phyloP scores from a whole-genome alignment of 2,797 vertebrate species.

The Pipistrellus nathusii region DNA sequence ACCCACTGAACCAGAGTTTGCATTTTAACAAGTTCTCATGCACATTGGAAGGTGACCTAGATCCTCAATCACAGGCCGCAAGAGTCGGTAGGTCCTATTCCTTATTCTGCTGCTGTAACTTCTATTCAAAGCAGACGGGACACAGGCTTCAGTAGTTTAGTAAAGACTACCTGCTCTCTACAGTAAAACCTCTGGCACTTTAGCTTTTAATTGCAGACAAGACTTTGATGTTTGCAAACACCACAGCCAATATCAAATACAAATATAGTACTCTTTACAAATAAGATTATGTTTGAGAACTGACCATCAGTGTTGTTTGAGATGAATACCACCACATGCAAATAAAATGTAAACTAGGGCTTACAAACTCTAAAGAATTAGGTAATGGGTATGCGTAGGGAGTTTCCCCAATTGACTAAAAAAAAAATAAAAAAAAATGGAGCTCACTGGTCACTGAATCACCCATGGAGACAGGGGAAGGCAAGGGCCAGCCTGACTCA shows the following conservation, averaged over 20 bases:
- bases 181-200: background rate
- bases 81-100: background rate
- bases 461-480: background rate
- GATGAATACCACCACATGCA: background rate
- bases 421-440: background rate
- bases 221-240: background rate
- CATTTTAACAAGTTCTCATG: background rate
- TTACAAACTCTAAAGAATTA: background rate
- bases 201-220: background rate
- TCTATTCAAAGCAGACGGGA: background rate
- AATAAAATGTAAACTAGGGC: background rate
- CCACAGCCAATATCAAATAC: background rate
- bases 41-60: background rate
- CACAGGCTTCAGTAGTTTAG: background rate
- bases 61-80: background rate
- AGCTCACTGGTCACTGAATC: background rate
- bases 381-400: background rate
- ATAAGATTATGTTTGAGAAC: background rate
- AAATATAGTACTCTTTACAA: background rate
- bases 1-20: background rate
- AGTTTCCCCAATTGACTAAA: background rate
- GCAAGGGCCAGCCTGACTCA: background rate
- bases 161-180: background rate
- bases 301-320: background rate
- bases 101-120: background rate